Evolutionary conservation across 2,113 vertebrate species (phyloP).

Genomic region (Archocentrus centrarchus): DNA sequence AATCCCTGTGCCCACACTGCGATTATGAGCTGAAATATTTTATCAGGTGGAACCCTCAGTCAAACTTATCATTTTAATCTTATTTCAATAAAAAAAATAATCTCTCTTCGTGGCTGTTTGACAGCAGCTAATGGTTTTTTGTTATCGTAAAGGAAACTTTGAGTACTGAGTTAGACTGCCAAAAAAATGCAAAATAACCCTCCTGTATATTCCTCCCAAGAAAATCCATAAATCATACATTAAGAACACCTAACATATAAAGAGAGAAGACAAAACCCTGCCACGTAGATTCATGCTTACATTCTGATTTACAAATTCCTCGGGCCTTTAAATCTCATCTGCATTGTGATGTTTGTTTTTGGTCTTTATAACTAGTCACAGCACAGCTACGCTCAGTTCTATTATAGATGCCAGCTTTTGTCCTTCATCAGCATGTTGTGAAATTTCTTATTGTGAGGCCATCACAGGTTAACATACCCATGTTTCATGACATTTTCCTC

Average conservation of each 20-base stretch:
- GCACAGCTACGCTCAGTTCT: not conserved
- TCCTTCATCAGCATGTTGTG: not conserved
- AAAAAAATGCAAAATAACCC: constrained; percentile 80
- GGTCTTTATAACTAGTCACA: not conserved
- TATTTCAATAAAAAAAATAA: constrained; percentile 98
- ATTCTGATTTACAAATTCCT: constrained; percentile 46
- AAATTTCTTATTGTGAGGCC: not conserved
- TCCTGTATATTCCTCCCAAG: constrained; percentile 72
- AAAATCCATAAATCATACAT: constrained; percentile 74
- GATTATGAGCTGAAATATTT: constrained; percentile 98
- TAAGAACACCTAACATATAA: constrained; percentile 64
- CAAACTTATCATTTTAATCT: constrained; percentile 93
- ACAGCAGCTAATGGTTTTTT: constrained; percentile 94
- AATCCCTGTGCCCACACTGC: constrained; percentile 87
- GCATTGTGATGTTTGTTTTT: constrained; percentile 42
- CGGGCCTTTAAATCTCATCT: constrained; percentile 21
- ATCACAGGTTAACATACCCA: too few relatives aligned
- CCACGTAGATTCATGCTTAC: constrained; percentile 41
- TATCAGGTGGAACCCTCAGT: constrained; percentile 90
- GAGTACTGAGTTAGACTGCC: constrained; percentile 82
- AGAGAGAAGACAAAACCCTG: constrained; percentile 51
- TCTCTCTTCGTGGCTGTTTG: constrained; percentile 86
- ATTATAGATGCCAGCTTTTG: not conserved
- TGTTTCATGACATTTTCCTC: too few relatives aligned
- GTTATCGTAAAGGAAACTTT: constrained; percentile 90